phyloP scores from a whole-genome alignment of 2,113 vertebrate species.

The Leiothrix lutea region DNA sequence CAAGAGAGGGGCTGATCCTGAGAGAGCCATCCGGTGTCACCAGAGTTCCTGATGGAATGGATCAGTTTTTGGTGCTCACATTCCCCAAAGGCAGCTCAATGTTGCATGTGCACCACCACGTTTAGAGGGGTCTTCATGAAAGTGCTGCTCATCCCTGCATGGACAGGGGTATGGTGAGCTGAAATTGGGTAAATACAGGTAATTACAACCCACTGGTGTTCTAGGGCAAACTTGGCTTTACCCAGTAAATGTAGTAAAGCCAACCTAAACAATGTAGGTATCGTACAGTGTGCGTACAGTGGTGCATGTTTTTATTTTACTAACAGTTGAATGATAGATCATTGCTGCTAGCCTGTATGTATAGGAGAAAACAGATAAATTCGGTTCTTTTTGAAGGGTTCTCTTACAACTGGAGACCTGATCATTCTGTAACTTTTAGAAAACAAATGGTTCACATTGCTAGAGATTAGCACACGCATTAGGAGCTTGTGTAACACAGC shows the following conservation, averaged over 20 bases:
- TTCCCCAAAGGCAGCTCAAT: not conserved
- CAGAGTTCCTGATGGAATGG: not conserved
- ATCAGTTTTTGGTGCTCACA: not conserved
- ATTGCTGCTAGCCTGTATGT: not conserved
- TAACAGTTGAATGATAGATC: not conserved
- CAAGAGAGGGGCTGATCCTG: not conserved
- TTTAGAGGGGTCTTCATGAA: not conserved
- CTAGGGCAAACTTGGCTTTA: not conserved
- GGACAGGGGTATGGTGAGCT: not conserved
- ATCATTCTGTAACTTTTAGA: not conserved
- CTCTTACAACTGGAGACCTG: not conserved
- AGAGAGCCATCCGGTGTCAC: not conserved
- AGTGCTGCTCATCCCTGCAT: not conserved
- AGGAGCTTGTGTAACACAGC: not conserved
- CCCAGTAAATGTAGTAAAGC: too few species aligned
- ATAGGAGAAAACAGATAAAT: not conserved
- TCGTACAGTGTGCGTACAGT: not conserved
- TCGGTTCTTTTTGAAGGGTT: not conserved
- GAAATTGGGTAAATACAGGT: not conserved
- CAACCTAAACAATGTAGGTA: too few species aligned
- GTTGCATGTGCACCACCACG: fast-evolving
- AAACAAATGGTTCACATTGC: not conserved
- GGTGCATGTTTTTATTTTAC: not conserved
- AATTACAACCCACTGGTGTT: not conserved
- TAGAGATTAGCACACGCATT: fast-evolving